These are phyloP conservation scores for Drosophila nigromelanica DNA, from an alignment of 1,140 invertebrate genomes.

Conservation along the genomic window DNA sequence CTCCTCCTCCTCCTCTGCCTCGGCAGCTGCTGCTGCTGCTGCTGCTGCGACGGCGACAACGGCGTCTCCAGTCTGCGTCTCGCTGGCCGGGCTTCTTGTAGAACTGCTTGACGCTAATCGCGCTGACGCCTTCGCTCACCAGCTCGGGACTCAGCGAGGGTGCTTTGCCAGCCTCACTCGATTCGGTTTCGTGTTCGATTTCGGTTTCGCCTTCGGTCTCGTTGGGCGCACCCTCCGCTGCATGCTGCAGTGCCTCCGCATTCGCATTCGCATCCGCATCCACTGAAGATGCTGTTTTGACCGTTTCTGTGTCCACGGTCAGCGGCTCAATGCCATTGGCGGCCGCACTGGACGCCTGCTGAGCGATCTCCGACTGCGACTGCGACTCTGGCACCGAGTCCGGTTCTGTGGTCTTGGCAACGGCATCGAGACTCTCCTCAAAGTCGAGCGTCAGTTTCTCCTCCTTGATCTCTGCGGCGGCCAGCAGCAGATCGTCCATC, in stretches of 20 bases:
- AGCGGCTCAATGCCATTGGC: conserved; percentile 63
- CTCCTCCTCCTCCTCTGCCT: conserved; percentile 1
- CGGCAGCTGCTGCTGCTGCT: background rate
- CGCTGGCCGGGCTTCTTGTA: conserved; percentile 77
- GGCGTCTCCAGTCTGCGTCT: conserved; percentile 10
- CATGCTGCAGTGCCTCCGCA: background rate
- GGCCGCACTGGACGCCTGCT: background rate
- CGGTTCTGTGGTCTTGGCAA: conserved; percentile 3
- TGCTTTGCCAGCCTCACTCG: conserved; percentile 54
- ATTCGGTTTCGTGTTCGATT: conserved; percentile 4
- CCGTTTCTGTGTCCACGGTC: conserved; percentile 55
- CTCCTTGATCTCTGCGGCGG: conserved; percentile 63
- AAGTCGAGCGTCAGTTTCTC: conserved; percentile 65
- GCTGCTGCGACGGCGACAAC: background rate
- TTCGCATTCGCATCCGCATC: too few relatives aligned
- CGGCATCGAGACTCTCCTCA: conserved; percentile 45
- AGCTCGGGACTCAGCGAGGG: conserved; percentile 74
- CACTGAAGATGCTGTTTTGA: too few relatives aligned
- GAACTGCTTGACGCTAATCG: conserved; percentile 79
- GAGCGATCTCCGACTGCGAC: conserved; percentile 1
- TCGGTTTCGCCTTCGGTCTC: background rate
- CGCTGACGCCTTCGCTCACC: conserved; percentile 79
- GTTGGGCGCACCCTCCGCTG: background rate
- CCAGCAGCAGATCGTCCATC: conserved; percentile 70
- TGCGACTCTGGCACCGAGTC: background rate